A percentile compares a stretch with the other conserved stretches of the same genome.
Conservation (phyloP, 1,140 invertebrate genomes). For the Reticulitermes speratus region DNA sequence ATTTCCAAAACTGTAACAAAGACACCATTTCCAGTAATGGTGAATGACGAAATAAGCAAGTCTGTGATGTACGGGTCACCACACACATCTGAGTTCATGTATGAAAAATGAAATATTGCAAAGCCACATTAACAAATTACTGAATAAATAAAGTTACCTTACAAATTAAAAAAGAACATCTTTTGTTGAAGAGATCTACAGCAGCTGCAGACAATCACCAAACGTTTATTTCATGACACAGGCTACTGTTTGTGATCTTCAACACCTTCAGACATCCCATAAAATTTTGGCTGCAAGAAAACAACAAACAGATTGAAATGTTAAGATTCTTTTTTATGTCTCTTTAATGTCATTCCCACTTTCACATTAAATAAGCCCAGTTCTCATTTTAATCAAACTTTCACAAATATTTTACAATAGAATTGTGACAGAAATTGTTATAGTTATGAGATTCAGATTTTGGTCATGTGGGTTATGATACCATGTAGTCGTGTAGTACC, state of each 20-base stretch:
- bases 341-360: no score
- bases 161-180: background rate
- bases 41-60: background rate
- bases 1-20: background rate
- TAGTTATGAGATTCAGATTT: no score
- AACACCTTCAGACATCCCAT: background rate
- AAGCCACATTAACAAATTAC: background rate
- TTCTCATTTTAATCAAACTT: no score
- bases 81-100: background rate
- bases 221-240: background rate
- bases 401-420: no score
- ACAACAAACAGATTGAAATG: background rate
- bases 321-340: no score
- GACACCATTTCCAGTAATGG: background rate
- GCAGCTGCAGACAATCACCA: background rate
- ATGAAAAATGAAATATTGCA: background rate
- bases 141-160: slow-evolving; percentile 20
- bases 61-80: background rate
- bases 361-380: no score
- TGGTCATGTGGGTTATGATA: no score
- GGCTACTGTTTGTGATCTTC: background rate
- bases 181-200: background rate
- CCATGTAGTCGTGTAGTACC: no score
- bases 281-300: background rate
- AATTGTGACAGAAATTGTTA: no score